A percentile compares a stretch with the other conserved stretches of the same genome.
These are phyloP conservation scores for Drosophila prolongata DNA, from an alignment of 2,888 invertebrate genomes.

Conservation along the genomic window DNA sequence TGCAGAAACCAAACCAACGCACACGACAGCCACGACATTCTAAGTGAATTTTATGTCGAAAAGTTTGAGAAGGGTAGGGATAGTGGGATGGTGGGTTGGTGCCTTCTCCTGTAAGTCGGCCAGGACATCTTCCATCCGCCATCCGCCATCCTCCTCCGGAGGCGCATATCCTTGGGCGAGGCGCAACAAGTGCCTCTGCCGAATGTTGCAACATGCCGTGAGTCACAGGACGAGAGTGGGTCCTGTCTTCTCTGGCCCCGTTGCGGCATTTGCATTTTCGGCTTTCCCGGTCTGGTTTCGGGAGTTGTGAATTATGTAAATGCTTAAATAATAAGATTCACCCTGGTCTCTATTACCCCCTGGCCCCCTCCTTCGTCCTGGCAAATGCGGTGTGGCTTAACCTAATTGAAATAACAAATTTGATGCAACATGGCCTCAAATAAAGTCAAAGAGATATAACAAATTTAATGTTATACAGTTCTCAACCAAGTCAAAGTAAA, in stretches of 20 bases:
- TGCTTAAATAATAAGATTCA: slow-evolving; percentile 60
- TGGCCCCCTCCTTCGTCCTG: slow-evolving; percentile 1
- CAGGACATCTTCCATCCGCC: background rate
- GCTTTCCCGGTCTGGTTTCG: slow-evolving; percentile 45
- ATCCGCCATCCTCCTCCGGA: slow-evolving; percentile 7
- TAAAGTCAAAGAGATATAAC: slow-evolving; percentile 24
- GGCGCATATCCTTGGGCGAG: slow-evolving; percentile 27
- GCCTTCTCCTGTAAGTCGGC: background rate
- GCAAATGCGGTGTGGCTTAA: slow-evolving; percentile 54
- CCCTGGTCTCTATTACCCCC: slow-evolving; percentile 24
- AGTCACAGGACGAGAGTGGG: slow-evolving; percentile 36
- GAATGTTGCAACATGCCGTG: slow-evolving; percentile 65
- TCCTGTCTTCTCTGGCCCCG: slow-evolving; percentile 4
- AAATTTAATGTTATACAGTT: slow-evolving; percentile 4
- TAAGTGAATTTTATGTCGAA: slow-evolving; percentile 77
- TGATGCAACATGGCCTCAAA: slow-evolving; percentile 34
- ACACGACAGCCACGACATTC: slow-evolving; percentile 76
- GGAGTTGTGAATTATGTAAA: slow-evolving; percentile 68
- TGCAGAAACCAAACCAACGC: slow-evolving; percentile 64
- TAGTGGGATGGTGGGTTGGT: background rate
- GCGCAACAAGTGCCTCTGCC: slow-evolving; percentile 65
- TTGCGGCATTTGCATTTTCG: slow-evolving; percentile 65
- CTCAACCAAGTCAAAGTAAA: background rate
- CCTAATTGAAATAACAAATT: slow-evolving; percentile 69
- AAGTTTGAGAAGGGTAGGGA: slow-evolving; percentile 70